Evolutionary conservation across 2,113 vertebrate species (phyloP), one percentile per base, ranked within the genome.

Genomic region (Numenius arquata): DNA sequence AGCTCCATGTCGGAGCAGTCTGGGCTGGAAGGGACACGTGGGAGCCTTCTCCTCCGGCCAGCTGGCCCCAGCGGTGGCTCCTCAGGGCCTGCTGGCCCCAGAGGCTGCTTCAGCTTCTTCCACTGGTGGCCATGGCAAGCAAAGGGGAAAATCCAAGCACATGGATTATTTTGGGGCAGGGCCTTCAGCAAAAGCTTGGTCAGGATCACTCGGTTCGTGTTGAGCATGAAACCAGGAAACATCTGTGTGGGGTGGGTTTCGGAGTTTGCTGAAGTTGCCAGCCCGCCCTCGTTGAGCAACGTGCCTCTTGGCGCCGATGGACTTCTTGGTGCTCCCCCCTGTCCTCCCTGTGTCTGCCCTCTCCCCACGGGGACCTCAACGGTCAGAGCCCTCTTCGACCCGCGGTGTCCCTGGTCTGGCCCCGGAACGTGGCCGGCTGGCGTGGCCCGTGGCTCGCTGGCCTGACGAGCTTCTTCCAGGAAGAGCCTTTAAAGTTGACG

Each of bases 151-250:
- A 47, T 17, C 78, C 14, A 5, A 22, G 70, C 20, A 0, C 73
- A 6, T 3, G 6, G 75, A 9, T 72, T 40, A 6, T 18, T 82
- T 52, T 25, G 62, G 11, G 77, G 67, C 15, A 2, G 66, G 34
- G 71, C 30, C 19, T 27, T 91, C 43, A 52, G 75, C 71, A 45
- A 3, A 36, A 38, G 30, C 81, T 63, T 9, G 15, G 32, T 48
- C 11, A 6, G 50, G 50, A 20, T 65, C 13, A 0, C 77, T 55
- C 0, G 0, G 77, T 66, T 70, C 0, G 0, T 8, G 83, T 67
- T 1, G 72, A 67, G 47, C 4, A 5, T 43, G 72, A 84, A 86
- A 50, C 63, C 92, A 95, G 96, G 95, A 94, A 96, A 92, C 95
- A 95, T 95, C 95, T 96, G 94, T 17, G 55, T 2, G 1, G 29